These are phyloP conservation scores for Dipodomys ordii DNA, from an alignment of 2,113 vertebrate genomes.

Conservation along the genomic window DNA sequence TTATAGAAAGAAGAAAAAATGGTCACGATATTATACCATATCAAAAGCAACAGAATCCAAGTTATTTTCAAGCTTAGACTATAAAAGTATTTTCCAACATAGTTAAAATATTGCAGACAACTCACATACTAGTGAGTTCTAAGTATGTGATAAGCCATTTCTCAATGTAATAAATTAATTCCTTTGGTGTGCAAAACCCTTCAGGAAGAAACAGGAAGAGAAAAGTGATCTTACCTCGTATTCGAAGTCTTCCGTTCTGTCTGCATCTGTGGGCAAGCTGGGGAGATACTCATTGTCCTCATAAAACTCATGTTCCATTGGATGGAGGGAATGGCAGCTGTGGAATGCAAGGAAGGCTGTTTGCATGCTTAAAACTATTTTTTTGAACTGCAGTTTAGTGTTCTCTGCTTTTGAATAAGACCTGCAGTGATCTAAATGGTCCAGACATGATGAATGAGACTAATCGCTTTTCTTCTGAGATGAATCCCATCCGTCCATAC, in stretches of 20 bases:
- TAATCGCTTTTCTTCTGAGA: constrained; percentile 41
- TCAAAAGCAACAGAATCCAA: constrained; percentile 35
- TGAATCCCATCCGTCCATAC: constrained; percentile 17
- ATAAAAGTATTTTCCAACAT: constrained; percentile 12
- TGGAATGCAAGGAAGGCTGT: constrained; percentile 79
- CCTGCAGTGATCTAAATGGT: not conserved
- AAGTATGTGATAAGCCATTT: not conserved
- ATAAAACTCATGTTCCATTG: constrained; percentile 94
- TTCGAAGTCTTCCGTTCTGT: constrained; percentile 96
- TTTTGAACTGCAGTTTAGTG: constrained; percentile 57
- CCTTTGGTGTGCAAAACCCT: constrained; percentile 61
- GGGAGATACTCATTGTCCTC: constrained; percentile 95
- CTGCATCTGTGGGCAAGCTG: constrained; percentile 91
- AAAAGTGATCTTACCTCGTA: constrained; percentile 93
- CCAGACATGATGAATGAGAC: constrained; percentile 37
- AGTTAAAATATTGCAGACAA: not conserved
- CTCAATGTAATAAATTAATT: constrained; percentile 17
- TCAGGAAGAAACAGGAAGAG: constrained; percentile 57
- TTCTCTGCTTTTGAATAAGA: constrained; percentile 60
- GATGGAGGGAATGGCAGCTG: constrained; percentile 97
- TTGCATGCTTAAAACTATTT: constrained; percentile 68
- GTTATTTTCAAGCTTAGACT: constrained; percentile 26
- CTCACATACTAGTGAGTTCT: no score
- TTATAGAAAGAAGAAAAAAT: not conserved
- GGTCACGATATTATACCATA: not conserved